A percentile compares a stretch with the other conserved stretches of the same genome.
phyloP scores from a whole-genome alignment of 2,888 invertebrate genomes.

The Phania funesta region DNA sequence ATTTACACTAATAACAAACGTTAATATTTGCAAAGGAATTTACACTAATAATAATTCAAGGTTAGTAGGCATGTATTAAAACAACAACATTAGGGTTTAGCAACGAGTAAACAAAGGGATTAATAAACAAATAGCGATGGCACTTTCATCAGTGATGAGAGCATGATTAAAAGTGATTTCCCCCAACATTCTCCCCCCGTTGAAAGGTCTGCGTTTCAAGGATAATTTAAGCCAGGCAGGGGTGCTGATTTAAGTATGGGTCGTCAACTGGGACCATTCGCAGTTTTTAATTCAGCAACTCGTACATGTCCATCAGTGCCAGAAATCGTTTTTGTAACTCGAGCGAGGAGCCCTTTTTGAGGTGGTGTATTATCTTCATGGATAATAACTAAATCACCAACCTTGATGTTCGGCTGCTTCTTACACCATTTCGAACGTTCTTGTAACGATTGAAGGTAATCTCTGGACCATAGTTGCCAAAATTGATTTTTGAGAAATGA shows the following conservation, averaged over 20 bases:
- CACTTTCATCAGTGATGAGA: no score
- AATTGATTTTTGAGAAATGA: not conserved
- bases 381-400: not conserved
- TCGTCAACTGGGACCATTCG: not conserved
- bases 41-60: no score
- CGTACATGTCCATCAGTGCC: not conserved
- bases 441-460: not conserved
- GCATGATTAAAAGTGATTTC: no score
- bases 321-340: not conserved
- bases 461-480: not conserved
- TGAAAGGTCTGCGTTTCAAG: not conserved
- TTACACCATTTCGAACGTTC: not conserved
- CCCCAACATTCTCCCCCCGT: not conserved
- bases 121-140: no score
- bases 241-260: not conserved
- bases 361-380: slow-evolving; percentile 8
- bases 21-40: no score
- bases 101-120: no score
- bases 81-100: no score
- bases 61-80: no score
- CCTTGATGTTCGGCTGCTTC: not conserved
- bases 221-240: not conserved
- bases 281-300: not conserved
- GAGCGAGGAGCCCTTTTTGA: not conserved
- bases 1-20: no score